Percentiles rank a stretch among this genome's conserved stretches.
These are phyloP conservation scores for Eunapius fragilis DNA, from an alignment of 37 sponge, comb jelly and placozoan genomes.

Conservation along the genomic window DNA sequence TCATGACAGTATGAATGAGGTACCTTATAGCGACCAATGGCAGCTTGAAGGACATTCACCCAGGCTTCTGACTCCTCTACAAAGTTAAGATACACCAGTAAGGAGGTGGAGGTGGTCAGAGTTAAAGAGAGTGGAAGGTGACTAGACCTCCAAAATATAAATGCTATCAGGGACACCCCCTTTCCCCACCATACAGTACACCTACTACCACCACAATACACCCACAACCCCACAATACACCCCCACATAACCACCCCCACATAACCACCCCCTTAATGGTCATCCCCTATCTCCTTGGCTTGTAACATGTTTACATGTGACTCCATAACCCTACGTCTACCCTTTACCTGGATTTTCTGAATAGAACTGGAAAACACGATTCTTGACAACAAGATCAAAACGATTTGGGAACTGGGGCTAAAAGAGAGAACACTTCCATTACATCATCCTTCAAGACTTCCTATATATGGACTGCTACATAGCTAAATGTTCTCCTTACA, in stretches of 20 bases:
- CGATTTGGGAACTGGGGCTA: slow-evolving; percentile 54
- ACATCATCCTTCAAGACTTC: too few relatives aligned
- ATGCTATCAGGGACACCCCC: too few relatives aligned
- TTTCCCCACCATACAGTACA: too few relatives aligned
- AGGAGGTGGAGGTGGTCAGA: not conserved
- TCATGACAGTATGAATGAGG: not conserved
- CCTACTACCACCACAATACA: too few relatives aligned
- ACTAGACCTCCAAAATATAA: too few relatives aligned
- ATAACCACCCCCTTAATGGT: too few relatives aligned
- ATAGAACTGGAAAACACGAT: slow-evolving; percentile 83
- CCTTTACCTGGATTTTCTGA: slow-evolving; percentile 38
- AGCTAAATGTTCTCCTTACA: slow-evolving; percentile 27
- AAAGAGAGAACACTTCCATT: not conserved
- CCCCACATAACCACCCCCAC: too few relatives aligned
- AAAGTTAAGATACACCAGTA: not conserved
- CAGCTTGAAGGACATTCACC: slow-evolving; percentile 84
- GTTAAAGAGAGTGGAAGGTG: not conserved
- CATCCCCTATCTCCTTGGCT: too few relatives aligned
- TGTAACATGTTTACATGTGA: too few relatives aligned
- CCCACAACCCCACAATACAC: too few relatives aligned
- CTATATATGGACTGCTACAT: not conserved
- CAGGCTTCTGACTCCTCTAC: slow-evolving; percentile 70
- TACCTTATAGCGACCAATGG: slow-evolving; percentile 72
- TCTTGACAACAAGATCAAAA: slow-evolving; percentile 81
- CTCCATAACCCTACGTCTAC: not conserved